Base-by-base conservation (phyloP, 1,140 invertebrate species). In the Neodiprion fabricii region DNA sequence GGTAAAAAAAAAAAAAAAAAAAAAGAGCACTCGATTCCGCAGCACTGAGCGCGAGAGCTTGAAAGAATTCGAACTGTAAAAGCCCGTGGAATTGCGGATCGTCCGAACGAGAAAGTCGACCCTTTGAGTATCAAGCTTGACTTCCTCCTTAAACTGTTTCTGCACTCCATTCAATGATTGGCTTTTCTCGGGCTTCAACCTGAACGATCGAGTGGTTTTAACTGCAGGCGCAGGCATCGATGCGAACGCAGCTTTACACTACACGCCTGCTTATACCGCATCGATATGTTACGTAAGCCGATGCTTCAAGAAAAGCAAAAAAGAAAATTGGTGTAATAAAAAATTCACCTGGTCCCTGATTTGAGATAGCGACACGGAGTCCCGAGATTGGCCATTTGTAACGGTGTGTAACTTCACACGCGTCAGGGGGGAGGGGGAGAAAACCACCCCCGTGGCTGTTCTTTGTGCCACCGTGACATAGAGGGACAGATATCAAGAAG, bases 11-110 rank as follows among this genome's bases (percentile, higher is more conserved):
- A 65, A 65, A 65, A 65, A 65, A 65, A 65, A 1, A 14, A 14
- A 65, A 21, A 65, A 21, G 17, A 65, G 17, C 17, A 65, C 17
- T 14, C 61, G 61, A 21, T 3, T 14, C 61, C 17, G 67, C 75
- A 21, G 73, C 40, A 75, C 76, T 78, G 67, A 65, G 65, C 72
- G 74, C 72, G 5, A 40, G 28, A 40, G 28, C 2, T 40, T 40
- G 28, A 40, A 5, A 40, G 28, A 40, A 76, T 76, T 72, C 73
- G 28, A 40, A 40, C 28, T 5, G 28, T 5, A 40, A 40, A 40
- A 40, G 28, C 1, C 28, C 28, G 28, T 40, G 28, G 28, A 40
- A 40, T 40, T 40, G 28, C 28, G 28, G 28, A 40, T 40, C 1
- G 28, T 40, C 5, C 28, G 28, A 40, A 40, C 28, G 28, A 5